These are phyloP conservation scores for Pyrrhia umbra DNA, from an alignment of 2,888 invertebrate species.

Conservation along the genomic window DNA sequence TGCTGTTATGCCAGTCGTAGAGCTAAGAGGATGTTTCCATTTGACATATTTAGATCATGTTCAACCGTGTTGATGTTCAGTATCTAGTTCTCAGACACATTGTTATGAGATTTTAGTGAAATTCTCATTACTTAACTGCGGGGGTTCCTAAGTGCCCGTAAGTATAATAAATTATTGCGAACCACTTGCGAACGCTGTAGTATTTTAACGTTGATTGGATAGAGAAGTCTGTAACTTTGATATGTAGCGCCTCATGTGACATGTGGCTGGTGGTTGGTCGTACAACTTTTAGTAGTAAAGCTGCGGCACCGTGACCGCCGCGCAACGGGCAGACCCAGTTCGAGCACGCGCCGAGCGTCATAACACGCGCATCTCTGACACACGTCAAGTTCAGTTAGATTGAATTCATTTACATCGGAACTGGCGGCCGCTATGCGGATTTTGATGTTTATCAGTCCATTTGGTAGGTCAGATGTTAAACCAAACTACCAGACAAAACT, in stretches of 20 bases:
- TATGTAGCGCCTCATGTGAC: too few relatives aligned
- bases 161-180: too few relatives aligned
- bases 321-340: slow-evolving; percentile 77
- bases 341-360: slow-evolving; percentile 60
- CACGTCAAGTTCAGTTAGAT: slow-evolving; percentile 28
- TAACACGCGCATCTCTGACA: slow-evolving; percentile 35
- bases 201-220: too few relatives aligned
- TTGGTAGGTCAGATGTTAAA: not conserved
- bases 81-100: not conserved
- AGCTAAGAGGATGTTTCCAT: not conserved
- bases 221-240: too few relatives aligned
- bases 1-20: not conserved
- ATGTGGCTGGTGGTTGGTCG: not conserved
- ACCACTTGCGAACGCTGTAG: too few relatives aligned
- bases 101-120: not conserved
- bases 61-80: not conserved
- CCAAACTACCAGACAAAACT: not conserved
- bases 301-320: slow-evolving; percentile 58
- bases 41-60: not conserved
- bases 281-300: slow-evolving; percentile 47
- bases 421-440: not conserved
- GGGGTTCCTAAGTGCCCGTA: not conserved
- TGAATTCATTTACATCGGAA: slow-evolving; percentile 17
- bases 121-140: too few relatives aligned
- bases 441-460: not conserved